Evolutionary conservation across 2,888 invertebrate species (phyloP).

Genomic region (Hydriomena furcata): DNA sequence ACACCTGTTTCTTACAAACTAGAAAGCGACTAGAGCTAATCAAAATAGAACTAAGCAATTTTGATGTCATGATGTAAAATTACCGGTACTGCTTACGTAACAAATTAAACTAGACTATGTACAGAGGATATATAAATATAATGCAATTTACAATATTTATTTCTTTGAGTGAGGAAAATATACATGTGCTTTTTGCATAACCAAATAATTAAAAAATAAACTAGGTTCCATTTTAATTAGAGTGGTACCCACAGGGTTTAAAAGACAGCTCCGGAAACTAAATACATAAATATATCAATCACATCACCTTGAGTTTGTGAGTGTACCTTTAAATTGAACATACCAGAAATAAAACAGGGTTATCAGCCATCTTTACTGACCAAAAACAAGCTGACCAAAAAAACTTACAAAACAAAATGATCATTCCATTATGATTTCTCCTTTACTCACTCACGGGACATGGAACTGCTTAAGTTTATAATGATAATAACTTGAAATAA

Average conservation of each 20-base stretch:
- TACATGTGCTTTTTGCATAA: slow-evolving; percentile 14
- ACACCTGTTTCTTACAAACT: slow-evolving; percentile 51
- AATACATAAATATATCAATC: not conserved
- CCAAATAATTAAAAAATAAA: not conserved
- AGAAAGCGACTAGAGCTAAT: slow-evolving; percentile 79
- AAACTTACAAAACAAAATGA: no score
- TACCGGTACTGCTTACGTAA: slow-evolving; percentile 41
- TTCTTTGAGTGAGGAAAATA: slow-evolving; percentile 8
- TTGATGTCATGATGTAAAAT: slow-evolving; percentile 65
- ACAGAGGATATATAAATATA: slow-evolving; percentile 47
- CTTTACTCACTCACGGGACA: no score
- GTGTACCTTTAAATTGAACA: no score
- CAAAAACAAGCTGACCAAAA: no score
- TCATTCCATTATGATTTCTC: no score
- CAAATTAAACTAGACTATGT: slow-evolving; percentile 57
- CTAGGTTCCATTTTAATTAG: no score
- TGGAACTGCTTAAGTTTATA: no score
- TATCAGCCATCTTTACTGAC: no score
- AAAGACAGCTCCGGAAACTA: not conserved
- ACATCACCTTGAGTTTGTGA: no score
- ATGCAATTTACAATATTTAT: slow-evolving; percentile 13
- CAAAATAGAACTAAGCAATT: slow-evolving; percentile 66
- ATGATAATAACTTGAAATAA: no score
- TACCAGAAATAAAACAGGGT: no score
- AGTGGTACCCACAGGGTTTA: not conserved